phyloP scores from a whole-genome alignment of 1,140 invertebrate genomes.

The Scaptomyza pallida region DNA sequence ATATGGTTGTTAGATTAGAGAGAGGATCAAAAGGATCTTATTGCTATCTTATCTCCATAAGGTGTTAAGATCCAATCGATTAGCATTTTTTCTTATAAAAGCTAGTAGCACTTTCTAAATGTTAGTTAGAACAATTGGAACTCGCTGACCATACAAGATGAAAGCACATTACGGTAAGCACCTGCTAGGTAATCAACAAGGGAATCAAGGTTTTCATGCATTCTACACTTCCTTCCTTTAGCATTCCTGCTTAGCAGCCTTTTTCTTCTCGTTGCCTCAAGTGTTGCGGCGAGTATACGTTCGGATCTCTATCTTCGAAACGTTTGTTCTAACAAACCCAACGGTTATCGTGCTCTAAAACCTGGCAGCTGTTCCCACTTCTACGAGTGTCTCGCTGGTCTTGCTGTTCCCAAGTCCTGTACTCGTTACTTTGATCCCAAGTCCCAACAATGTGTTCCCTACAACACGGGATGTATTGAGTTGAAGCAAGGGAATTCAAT shows the following conservation, averaged over 20 bases:
- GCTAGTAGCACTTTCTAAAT: neutral
- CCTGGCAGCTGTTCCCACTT: constrained; percentile 5
- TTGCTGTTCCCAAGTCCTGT: constrained; percentile 2
- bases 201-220: no score
- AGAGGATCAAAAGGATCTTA: no score
- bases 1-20: no score
- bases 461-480: constrained; percentile 4
- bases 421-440: constrained; percentile 2
- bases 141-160: constrained; percentile 13
- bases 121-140: neutral
- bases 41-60: no score
- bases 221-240: no score
- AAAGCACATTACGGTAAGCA: constrained; percentile 17
- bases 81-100: no score
- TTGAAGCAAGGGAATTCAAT: no score
- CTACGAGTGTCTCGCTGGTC: constrained; percentile 2
- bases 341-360: neutral
- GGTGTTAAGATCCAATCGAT: no score
- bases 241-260: constrained; percentile 24
- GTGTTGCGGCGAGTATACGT: constrained; percentile 1
- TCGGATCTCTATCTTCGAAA: constrained; percentile 6
- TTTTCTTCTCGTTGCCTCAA: constrained; percentile 1
- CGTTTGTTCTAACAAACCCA: neutral
- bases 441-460: constrained; percentile 1
- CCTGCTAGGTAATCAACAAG: no score